A percentile compares a stretch with the other conserved stretches of the same genome.
Evolutionary conservation across 2,113 vertebrate genomes (phyloP).

Genomic region (Syrrhaptes paradoxus): DNA sequence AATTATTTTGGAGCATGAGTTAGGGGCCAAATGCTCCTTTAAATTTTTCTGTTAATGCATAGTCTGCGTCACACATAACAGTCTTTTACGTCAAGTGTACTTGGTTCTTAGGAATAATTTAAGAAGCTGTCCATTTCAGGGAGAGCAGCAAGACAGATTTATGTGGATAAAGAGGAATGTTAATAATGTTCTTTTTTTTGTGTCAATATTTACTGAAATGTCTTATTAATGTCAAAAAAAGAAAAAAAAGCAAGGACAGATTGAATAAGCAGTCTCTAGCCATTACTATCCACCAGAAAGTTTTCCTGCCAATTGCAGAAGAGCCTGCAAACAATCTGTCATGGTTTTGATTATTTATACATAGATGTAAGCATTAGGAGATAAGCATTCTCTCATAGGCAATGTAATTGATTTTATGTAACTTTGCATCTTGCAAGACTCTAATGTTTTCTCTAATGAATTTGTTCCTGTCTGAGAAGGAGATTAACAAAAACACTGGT

Average conservation of each 20-base stretch:
- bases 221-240: not conserved
- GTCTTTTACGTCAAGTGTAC: not conserved
- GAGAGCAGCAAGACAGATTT: not conserved
- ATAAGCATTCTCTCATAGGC: not conserved
- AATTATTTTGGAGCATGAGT: not conserved
- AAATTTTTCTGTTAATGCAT: not conserved
- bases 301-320: not conserved
- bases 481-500: not conserved
- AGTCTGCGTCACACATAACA: not conserved
- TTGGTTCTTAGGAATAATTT: not conserved
- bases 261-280: not conserved
- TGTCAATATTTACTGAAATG: conserved; percentile 37
- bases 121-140: not conserved
- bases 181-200: not conserved
- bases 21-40: not conserved
- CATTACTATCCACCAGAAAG: not conserved
- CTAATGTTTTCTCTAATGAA: conserved; percentile 23
- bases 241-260: not conserved
- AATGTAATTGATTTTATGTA: not conserved
- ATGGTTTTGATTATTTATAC: not conserved
- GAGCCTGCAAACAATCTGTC: not conserved
- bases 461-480: conserved; percentile 39
- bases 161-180: not conserved
- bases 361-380: not conserved
- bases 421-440: not conserved